Percentiles rank a stretch among this genome's conserved stretches.
Evolutionary conservation across 2,888 invertebrate species (phyloP).

Genomic region (Noctua comes): DNA sequence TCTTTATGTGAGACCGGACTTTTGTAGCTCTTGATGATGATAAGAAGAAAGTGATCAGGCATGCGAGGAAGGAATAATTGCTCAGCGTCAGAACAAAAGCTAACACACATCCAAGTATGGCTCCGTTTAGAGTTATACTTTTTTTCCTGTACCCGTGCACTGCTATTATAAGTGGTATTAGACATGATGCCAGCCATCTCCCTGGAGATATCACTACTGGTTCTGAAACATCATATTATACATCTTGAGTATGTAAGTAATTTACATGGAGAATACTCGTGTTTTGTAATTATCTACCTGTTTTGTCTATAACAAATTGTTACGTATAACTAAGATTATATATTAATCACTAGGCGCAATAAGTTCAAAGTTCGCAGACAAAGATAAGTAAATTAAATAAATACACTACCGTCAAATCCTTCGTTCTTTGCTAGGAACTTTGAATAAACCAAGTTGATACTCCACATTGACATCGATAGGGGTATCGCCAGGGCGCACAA

Average conservation of each 20-base stretch:
- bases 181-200: conserved; percentile 92
- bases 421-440: conserved; percentile 88
- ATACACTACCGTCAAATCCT: conserved; percentile 88
- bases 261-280: neutral
- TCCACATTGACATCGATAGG: conserved; percentile 94
- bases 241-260: neutral
- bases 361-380: conserved; percentile 42
- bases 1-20: conserved; percentile 92
- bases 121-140: conserved; percentile 93
- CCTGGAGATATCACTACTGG: conserved; percentile 91
- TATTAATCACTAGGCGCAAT: conserved; percentile 20
- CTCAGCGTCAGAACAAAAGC: conserved; percentile 95
- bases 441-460: conserved; percentile 92
- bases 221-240: conserved; percentile 83
- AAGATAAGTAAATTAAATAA: conserved; percentile 37
- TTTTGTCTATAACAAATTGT: conserved; percentile 1
- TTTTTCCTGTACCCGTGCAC: conserved; percentile 92
- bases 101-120: conserved; percentile 92
- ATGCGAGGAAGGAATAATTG: conserved; percentile 93
- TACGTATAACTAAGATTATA: conserved; percentile 5
- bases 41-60: conserved; percentile 94
- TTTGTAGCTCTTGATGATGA: conserved; percentile 95
- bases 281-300: conserved; percentile 1
- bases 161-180: conserved; percentile 92
- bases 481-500: conserved; percentile 93